Base-by-base conservation (phyloP, 2,888 invertebrate species). In the Ellobium chinense region DNA sequence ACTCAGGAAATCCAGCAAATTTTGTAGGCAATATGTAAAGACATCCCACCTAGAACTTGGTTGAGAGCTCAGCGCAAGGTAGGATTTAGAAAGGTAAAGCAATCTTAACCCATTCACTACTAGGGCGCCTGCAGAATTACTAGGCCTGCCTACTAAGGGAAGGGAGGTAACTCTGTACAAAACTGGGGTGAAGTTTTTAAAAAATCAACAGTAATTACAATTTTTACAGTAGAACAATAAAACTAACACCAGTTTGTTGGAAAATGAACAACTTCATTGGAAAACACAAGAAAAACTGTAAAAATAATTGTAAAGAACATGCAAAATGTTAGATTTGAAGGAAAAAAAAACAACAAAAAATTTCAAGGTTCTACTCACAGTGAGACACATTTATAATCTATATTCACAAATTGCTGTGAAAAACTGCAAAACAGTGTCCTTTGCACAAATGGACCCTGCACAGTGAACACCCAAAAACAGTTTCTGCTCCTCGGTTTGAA, bases 391-490 rank as follows among this genome's bases (percentile, higher is more conserved):
- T 9, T 5, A 34, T 34, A 46, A 46, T 78, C 39, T 39, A 58
- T 29, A 5, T 24, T 60, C 21, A 27, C 60, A 66, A 58, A 36
- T 68, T n/a, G 21, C 21, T 21, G 18, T 77, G 66, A 27, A 68
- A 77, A 29, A 56, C 56, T 37, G 70, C 62, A 60, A 69, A 70
- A 31, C 78, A 69, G 14, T 58, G 60, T 60, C 58, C 62, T 29
- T 78, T 39, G n/a, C 78, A 78, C 21, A 69, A 60, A 56, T 69
- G 66, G 36, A 60, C 60, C 18, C 58, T 77, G 77, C 77, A 77
- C n/a, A 37, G 4, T 29, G 70, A 24, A 69, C 78, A 78, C 36
- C 69, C 78, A 56, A 60, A 62, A 7, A 69, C 77, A 21, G 78
- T 69, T 39, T 78, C 69, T 5, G 37, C 34, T 24, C 78, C n/a